phyloP scores from a whole-genome alignment of 2,113 vertebrate genomes.

The Campylomormyrus tamandua region DNA sequence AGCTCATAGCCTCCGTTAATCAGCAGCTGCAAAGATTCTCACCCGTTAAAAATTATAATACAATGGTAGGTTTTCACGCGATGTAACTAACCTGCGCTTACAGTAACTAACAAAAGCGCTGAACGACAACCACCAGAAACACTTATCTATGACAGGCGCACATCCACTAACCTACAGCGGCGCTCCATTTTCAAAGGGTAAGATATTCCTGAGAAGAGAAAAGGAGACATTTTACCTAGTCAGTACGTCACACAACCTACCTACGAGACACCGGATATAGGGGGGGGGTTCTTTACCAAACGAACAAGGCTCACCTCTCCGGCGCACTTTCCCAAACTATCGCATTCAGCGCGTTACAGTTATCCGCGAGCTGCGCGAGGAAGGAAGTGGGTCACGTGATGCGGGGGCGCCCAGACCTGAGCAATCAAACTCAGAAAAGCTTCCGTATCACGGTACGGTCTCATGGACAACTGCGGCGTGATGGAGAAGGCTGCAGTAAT shows the following conservation, averaged over 20 bases:
- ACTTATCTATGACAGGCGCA: not conserved
- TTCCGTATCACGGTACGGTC: not conserved
- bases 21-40: not conserved
- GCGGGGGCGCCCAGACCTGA: not conserved
- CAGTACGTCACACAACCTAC: not conserved
- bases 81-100: not conserved
- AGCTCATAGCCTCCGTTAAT: not conserved
- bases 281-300: not conserved
- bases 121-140: not conserved
- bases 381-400: not conserved
- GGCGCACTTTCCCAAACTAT: not conserved
- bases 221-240: not conserved
- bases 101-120: not conserved
- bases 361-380: not conserved
- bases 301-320: not conserved
- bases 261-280: slow-evolving; percentile 15
- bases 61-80: not conserved
- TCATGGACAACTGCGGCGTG: not conserved
- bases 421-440: not conserved
- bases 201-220: not conserved
- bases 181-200: slow-evolving; percentile 21
- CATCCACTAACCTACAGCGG: slow-evolving; percentile 26
- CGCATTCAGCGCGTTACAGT: not conserved
- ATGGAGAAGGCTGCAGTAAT: not conserved
- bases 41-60: not conserved